Percentiles rank a stretch among this genome's conserved stretches.
Conservation (phyloP, 1,140 invertebrate species). For the Colletes gigas region DNA sequence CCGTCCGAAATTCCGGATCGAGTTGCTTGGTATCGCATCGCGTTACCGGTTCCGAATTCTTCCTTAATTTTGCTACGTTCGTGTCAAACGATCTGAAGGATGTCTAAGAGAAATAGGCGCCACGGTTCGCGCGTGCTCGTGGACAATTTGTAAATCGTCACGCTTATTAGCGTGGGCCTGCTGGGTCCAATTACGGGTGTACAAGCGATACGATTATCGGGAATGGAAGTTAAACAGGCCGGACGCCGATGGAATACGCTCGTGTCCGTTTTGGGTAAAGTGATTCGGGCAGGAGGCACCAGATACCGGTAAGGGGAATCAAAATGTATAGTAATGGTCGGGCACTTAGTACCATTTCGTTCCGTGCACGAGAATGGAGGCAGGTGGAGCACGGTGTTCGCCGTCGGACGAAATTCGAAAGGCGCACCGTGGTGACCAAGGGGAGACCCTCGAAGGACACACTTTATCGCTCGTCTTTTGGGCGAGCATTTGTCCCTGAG, state of each 20-base stretch:
- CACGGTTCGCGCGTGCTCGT: neutral
- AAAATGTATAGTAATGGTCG: constrained; percentile 54
- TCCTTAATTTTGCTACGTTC: constrained; percentile 15
- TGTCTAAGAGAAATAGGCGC: neutral
- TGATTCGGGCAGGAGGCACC: constrained; percentile 19
- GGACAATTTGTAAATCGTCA: constrained; percentile 53
- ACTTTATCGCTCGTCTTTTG: constrained; percentile 64
- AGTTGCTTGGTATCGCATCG: constrained; percentile 30
- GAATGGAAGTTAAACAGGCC: constrained; percentile 18
- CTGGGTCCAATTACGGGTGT: constrained; percentile 36
- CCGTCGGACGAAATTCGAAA: constrained; percentile 34
- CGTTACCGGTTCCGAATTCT: constrained; percentile 28
- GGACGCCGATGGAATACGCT: constrained; percentile 10
- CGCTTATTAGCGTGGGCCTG: constrained; percentile 11
- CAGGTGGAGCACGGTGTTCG: constrained; percentile 43
- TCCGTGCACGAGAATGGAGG: constrained; percentile 38
- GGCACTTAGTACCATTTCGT: constrained; percentile 60
- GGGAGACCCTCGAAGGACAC: constrained; percentile 51
- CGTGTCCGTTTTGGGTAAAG: constrained; percentile 16
- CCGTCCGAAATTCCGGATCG: constrained; percentile 23
- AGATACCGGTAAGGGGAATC: constrained; percentile 36
- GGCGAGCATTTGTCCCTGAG: constrained; percentile 69
- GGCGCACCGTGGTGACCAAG: neutral
- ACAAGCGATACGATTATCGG: constrained; percentile 56
- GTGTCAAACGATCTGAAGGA: neutral